Evolutionary conservation across 1,140 invertebrate species (phyloP).

Genomic region (Diplogasteroides magnus): DNA sequence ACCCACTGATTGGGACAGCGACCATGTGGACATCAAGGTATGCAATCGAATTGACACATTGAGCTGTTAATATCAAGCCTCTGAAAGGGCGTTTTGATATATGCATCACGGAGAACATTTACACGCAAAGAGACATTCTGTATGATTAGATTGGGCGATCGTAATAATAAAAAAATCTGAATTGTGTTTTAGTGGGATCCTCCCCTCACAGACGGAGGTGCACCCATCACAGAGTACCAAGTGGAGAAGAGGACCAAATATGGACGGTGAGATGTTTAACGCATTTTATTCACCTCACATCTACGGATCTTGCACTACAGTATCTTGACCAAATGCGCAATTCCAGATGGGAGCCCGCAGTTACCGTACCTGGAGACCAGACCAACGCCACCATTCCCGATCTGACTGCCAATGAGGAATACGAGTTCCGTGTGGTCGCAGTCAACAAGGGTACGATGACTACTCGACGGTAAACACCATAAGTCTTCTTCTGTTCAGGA

Average conservation of each 20-base stretch:
- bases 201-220: conserved; percentile 80
- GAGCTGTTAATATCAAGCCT: no score
- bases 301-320: no score
- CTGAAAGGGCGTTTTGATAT: no score
- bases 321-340: no score
- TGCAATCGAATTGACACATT: no score
- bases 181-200: conserved; percentile 67
- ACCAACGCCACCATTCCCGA: conserved; percentile 75
- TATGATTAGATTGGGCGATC: no score
- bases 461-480: no score
- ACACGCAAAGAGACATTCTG: no score
- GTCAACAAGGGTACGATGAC: conserved; percentile 88
- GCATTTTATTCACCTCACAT: not conserved
- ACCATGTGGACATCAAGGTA: conserved; percentile 77
- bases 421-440: conserved; percentile 79
- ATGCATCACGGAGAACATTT: no score
- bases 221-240: conserved; percentile 87
- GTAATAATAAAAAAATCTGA: not conserved
- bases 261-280: conserved; percentile 57
- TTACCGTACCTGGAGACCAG: conserved; percentile 73
- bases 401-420: conserved; percentile 80
- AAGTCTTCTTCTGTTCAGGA: no score
- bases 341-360: conserved; percentile 79
- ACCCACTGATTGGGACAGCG: conserved; percentile 78
- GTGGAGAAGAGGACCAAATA: conserved; percentile 91